phyloP scores from a whole-genome alignment of 2,113 vertebrate species.

The Serinus canaria region DNA sequence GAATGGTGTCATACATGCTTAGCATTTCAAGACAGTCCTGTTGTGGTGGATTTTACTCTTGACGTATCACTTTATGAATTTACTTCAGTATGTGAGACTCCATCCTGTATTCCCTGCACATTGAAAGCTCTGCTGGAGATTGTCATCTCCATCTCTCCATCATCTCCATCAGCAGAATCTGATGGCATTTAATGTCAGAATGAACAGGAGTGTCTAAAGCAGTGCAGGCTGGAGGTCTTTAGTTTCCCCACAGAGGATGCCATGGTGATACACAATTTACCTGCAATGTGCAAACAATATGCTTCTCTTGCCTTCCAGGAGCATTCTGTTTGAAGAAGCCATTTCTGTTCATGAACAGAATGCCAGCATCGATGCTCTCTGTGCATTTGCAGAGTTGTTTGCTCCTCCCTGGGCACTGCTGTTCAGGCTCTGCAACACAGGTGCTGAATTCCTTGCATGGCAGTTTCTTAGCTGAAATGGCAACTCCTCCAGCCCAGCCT shows the following conservation, averaged over 20 bases:
- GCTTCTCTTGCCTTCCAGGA: neutral
- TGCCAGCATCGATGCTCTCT: accelerated
- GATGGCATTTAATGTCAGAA: neutral
- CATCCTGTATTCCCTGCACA: neutral
- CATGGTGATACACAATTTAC: neutral
- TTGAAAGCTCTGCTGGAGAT: neutral
- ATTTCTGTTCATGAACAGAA: neutral
- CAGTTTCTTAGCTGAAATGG: neutral
- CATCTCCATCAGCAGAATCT: neutral
- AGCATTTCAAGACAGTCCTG: neutral
- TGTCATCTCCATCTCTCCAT: neutral
- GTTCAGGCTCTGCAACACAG: neutral
- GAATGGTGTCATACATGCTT: neutral
- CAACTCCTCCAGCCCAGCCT: neutral
- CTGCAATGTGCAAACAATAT: neutral
- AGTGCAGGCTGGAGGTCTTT: neutral
- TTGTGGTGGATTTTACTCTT: neutral
- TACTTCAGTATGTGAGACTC: neutral
- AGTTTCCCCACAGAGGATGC: neutral
- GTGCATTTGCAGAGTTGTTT: neutral
- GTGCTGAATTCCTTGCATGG: neutral
- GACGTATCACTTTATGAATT: neutral
- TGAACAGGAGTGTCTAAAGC: neutral
- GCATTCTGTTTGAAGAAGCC: neutral
- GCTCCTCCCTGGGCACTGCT: neutral